A percentile compares a stretch with the other conserved stretches of the same genome.
These are phyloP conservation scores for Acrocephalus arundinaceus DNA, from an alignment of 2,113 vertebrate species.

Conservation along the genomic window DNA sequence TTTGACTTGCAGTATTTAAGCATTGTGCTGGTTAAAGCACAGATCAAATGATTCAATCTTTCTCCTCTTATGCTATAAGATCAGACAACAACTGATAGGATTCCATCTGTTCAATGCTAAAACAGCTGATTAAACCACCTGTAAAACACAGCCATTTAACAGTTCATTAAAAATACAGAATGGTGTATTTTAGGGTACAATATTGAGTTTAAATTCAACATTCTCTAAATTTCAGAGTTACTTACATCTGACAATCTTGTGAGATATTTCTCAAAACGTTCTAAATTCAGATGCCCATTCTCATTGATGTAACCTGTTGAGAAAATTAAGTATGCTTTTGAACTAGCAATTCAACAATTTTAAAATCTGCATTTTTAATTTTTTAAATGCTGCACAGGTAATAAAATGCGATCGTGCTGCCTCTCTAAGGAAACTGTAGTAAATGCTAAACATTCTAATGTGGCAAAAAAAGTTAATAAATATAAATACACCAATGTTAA, in stretches of 20 bases:
- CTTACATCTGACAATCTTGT: conserved; percentile 91
- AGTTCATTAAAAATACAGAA: not conserved
- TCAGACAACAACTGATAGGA: not conserved
- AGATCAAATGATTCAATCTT: not conserved
- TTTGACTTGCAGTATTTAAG: not conserved
- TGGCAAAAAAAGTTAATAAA: not conserved
- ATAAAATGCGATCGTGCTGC: not conserved
- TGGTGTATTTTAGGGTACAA: not conserved
- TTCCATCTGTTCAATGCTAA: not conserved
- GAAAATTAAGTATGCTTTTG: not conserved
- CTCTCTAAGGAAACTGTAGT: not conserved
- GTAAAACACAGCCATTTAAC: not conserved
- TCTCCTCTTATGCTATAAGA: not conserved
- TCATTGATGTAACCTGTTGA: conserved; percentile 95
- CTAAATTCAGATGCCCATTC: conserved; percentile 91
- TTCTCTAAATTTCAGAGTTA: not conserved
- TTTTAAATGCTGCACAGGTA: not conserved
- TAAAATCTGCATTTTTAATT: not conserved
- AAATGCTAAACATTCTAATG: not conserved
- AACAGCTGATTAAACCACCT: not conserved
- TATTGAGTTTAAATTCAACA: not conserved
- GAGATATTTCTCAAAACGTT: conserved; percentile 94
- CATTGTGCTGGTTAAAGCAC: not conserved
- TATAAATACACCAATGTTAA: not conserved
- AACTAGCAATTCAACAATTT: not conserved